Base-by-base conservation (phyloP, 2,113 vertebrate genomes). In the Monarcha castaneiventris region DNA sequence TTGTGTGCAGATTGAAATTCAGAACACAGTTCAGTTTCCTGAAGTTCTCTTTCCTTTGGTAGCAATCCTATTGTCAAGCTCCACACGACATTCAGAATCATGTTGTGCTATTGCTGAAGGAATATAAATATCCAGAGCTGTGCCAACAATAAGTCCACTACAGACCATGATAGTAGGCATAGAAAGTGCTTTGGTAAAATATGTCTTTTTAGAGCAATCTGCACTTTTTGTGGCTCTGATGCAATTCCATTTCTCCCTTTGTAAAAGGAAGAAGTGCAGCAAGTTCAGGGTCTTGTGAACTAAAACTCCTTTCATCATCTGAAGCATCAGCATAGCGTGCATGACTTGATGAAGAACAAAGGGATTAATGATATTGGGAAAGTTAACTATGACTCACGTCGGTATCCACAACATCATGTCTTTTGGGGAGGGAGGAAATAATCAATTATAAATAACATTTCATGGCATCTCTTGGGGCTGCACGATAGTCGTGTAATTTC, bases 101-200 rank as follows among this genome's bases (percentile, higher is more conserved):
- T 62, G 91, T 96, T 84, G 66, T 83, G 82, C 89, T 90, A 41
- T 90, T 95, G 72, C 87, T 85, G 84, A 90, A 94, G 78, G 89
- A 96, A 90, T 95, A 90, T 90, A 94, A 95, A 95, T 96, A 96
- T 80, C 94, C 82, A 89, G 83, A 89, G 39, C 76, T 84, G 29
- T 89, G 55, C 93, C 91, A 95, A 96, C 91, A 96, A 23, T 69
- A 91, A 87, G 84, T 85, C 82, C 84, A 90, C 78, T 91, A 85
- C 59, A 79, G 51, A 83, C 80, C 88, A 83, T 23, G 37, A 49
- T 63, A 66, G 46, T 44, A 89, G 64, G 56, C 74, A 85, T 41
- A 93, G 89, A 62, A 89, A 93, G 46, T 39, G 73, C 89, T 89
- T 88, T 75, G 55, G 78, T 89, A 91, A 93, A 96, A 82, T 48